These are phyloP conservation scores for Listronotus bonariensis DNA, from an alignment of 1,140 invertebrate species.

Conservation along the genomic window DNA sequence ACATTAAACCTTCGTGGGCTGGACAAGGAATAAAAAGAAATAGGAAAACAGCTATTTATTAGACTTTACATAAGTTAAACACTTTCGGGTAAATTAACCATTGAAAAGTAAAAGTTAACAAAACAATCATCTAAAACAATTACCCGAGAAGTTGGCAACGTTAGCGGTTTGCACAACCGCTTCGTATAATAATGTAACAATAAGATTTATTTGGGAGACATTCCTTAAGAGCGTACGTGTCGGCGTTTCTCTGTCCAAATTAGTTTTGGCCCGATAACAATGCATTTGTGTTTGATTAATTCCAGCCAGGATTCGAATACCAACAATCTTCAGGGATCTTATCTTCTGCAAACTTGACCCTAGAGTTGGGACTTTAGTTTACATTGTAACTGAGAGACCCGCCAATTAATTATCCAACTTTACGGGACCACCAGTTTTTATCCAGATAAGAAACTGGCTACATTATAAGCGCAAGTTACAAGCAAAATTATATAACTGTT, in stretches of 20 bases:
- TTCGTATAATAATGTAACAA: slow-evolving; percentile 26
- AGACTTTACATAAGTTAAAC: too few species aligned
- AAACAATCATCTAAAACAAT: slow-evolving; percentile 11
- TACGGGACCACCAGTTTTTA: slow-evolving; percentile 14
- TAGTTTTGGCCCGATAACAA: slow-evolving; percentile 31
- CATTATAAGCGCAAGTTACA: neutral
- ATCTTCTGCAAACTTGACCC: slow-evolving; percentile 32
- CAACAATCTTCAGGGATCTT: slow-evolving; percentile 34
- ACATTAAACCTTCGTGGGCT: too few species aligned
- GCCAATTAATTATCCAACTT: slow-evolving; percentile 33
- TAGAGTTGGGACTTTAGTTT: slow-evolving; percentile 12
- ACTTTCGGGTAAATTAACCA: neutral
- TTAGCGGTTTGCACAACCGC: slow-evolving; percentile 14
- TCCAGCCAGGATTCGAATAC: slow-evolving; percentile 28
- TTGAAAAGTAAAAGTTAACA: slow-evolving; percentile 22
- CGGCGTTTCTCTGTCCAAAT: slow-evolving; percentile 21
- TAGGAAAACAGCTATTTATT: too few species aligned
- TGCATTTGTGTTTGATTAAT: slow-evolving; percentile 34
- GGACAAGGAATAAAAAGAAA: too few species aligned
- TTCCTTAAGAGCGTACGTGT: slow-evolving; percentile 30
- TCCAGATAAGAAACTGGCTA: neutral
- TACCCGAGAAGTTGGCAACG: slow-evolving; percentile 19
- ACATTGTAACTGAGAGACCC: slow-evolving; percentile 2
- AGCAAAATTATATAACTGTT: slow-evolving; percentile 1
- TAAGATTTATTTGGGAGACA: slow-evolving; percentile 29